Evolutionary conservation across 2,113 vertebrate species (phyloP), one percentile per base, ranked within the genome.

Genomic region (Crotophaga sulcirostris): DNA sequence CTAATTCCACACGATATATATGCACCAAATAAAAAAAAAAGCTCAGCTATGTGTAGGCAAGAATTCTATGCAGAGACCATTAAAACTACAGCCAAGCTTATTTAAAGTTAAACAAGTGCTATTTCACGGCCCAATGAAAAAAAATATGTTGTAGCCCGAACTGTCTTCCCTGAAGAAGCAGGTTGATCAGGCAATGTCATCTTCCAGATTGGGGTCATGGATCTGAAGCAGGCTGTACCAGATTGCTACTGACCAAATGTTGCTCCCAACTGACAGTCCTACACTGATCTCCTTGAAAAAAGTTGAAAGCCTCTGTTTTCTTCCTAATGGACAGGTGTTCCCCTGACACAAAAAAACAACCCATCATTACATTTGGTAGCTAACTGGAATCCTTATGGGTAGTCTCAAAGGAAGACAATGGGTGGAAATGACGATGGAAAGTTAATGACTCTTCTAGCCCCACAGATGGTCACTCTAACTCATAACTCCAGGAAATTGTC

Each of bases 251-350:
- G 79, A 74, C 82, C 94, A 96, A 96, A 95, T 81, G 85, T 20
- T 80, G 63, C 38, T 96, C 77, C 88, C 67, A 96, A 28, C 88
- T 54, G 94, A 89, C 96, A 92, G 60, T 51, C 67, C 89, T 8
- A 3, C 73, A 36, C 80, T 40, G 52, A 86, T 42, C 63, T 47
- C 36, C 90, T 93, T 60, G 59, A 34, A 60, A 93, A 91, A 44
- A 94, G 59, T 86, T 52, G 73, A 81, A 67, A 94, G 91, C 80
- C 62, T 91, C 77, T 2, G 3, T 81, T 96, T 89, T 90, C 85
- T 56, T 36, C 87, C 40, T 81, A 92, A 93, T 49, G 88, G 96
- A 55, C 96, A 97, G 93, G 96, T 96, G 94, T 92, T 92, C 21
- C 73, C 75, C 62, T 45, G 75, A 96, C 87, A 94, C 59, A 90